Base-by-base conservation (phyloP, 2,797 vertebrate genomes). In the Siniperca undulata region DNA sequence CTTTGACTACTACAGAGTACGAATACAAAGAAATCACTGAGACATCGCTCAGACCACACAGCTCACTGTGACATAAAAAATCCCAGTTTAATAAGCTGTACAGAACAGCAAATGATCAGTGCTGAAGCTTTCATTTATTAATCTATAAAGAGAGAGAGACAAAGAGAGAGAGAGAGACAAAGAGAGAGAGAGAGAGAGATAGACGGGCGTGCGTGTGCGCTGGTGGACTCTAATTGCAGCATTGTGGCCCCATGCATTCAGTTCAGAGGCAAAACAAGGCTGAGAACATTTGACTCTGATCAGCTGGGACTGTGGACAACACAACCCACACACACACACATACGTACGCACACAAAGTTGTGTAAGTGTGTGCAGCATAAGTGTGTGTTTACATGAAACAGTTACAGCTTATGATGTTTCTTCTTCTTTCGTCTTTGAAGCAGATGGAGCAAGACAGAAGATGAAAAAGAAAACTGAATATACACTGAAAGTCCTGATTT, bases 31-130 rank as follows among this genome's bases (percentile, higher is more conserved):
- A 30, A 73, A 74, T 50, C 30, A 56, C 8, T 1, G 36, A 56
- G 11, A 61, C 53, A 72, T 44, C 11, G 12, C 62, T 70, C 52
- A 4, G 71, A 83, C 78, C 55, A 40, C 60, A 50, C 44, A 7
- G 74, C 42, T 74, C 69, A 24, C 20, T 69, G 56, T 22, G 64
- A 55, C 22, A 1, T 30, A n/a, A 8, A 66, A 61, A 81, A 68
- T 55, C 76, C 40, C 68, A 66, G 34, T 79, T 83, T 83, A 84
- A 85, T 82, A 91, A 85, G 68, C 65, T 64, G 53, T 36, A 60
- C 27, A 14, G 24, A 80, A 38, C 24, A 55, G 75, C 59, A 82
- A 81, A 71, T 53, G 81, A 81, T 88, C 58, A 64, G 44, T 77
- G 74, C 73, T 46, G 70, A 44, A 46, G 77, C 52, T 3, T 20